Conservation (phyloP, 1,140 invertebrate species). For the Trachymyrmex cornetzi region DNA sequence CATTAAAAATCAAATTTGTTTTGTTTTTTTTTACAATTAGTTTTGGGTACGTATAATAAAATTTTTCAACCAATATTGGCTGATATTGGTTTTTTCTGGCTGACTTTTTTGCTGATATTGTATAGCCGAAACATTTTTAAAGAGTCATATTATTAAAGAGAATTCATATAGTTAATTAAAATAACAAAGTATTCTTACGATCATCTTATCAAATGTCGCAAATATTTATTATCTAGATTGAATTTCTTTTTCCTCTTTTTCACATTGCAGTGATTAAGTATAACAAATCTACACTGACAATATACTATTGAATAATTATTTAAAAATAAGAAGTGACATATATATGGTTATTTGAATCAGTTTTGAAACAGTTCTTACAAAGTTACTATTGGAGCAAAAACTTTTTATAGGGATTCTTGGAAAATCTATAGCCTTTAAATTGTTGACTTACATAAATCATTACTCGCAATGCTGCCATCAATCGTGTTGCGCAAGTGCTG, state of each 20-base stretch:
- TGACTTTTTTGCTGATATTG: too few relatives aligned
- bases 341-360: neutral
- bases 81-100: too few relatives aligned
- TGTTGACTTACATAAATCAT: conserved; percentile 29
- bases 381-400: conserved; percentile 10
- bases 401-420: conserved; percentile 4
- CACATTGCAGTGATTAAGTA: neutral
- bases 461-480: conserved; percentile 10
- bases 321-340: neutral
- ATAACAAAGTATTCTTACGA: neutral
- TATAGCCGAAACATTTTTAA: neutral
- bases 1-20: too few relatives aligned
- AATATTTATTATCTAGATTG: neutral
- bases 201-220: neutral
- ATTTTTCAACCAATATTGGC: too few relatives aligned
- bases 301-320: neutral
- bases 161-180: neutral
- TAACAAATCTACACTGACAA: neutral
- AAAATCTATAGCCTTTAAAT: conserved; percentile 33
- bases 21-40: too few relatives aligned
- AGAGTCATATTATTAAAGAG: neutral
- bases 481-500: neutral
- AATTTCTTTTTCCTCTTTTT: neutral
- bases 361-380: neutral
- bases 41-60: too few relatives aligned